Evolutionary conservation across 2,888 invertebrate genomes (phyloP).

Genomic region (Parapristionchus giblindavisi): DNA sequence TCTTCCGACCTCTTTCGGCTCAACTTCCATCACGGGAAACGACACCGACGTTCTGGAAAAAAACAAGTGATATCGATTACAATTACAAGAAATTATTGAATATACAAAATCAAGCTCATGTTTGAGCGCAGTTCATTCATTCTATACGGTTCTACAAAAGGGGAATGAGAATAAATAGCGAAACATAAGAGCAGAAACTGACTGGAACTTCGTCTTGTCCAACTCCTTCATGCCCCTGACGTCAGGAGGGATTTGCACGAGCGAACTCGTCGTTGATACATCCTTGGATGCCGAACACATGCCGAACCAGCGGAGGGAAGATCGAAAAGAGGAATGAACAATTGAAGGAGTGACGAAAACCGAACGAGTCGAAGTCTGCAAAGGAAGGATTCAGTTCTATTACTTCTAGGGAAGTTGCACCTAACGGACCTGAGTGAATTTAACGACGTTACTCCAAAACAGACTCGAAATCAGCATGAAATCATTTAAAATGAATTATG

Average conservation of each 20-base stretch:
- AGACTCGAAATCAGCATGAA: no score
- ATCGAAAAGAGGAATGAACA: no score
- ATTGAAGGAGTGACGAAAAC: no score
- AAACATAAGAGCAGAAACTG: constrained; percentile 28
- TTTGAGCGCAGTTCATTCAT: not conserved
- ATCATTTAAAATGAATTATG: no score
- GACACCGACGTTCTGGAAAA: constrained; percentile 40
- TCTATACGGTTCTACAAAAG: not conserved
- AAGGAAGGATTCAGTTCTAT: no score
- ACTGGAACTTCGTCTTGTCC: constrained; percentile 51
- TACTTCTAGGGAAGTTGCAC: no score
- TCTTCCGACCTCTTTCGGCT: constrained; percentile 39
- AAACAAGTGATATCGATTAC: constrained; percentile 5
- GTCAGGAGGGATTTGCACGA: constrained; percentile 42
- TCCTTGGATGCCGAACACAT: no score
- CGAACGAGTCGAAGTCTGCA: no score
- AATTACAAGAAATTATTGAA: not conserved
- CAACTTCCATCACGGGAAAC: constrained; percentile 47
- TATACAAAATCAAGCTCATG: not conserved
- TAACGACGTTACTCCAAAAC: no score
- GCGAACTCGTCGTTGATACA: constrained; percentile 4
- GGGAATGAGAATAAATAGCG: not conserved
- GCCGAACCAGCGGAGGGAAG: no score
- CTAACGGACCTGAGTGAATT: no score
- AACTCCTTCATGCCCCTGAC: constrained; percentile 59